These are phyloP conservation scores for Drosophila lacteicornis DNA, from an alignment of 1,140 invertebrate genomes.

Conservation along the genomic window DNA sequence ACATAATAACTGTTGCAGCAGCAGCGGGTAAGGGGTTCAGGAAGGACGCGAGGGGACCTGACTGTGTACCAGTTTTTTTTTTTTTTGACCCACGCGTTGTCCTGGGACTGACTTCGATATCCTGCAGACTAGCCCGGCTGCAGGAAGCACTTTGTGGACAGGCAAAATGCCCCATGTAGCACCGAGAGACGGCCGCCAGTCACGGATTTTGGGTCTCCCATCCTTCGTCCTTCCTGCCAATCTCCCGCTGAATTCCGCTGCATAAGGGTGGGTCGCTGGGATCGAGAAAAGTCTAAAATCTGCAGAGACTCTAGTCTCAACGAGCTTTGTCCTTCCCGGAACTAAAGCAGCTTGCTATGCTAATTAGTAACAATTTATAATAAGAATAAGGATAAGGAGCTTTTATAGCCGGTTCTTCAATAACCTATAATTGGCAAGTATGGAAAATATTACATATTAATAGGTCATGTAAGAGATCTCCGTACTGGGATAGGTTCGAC, in stretches of 20 bases:
- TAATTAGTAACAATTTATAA: background rate
- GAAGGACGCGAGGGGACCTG: conserved; percentile 35
- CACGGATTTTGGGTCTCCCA: conserved; percentile 37
- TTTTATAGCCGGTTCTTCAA: too few species aligned
- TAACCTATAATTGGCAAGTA: too few species aligned
- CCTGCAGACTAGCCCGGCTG: conserved; percentile 39
- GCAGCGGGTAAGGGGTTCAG: conserved; percentile 8
- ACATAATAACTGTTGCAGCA: conserved; percentile 60
- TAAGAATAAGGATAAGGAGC: too few species aligned
- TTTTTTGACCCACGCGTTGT: conserved; percentile 9
- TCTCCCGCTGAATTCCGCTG: background rate
- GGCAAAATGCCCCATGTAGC: conserved; percentile 21
- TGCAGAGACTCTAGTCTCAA: background rate
- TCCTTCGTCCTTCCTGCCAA: conserved; percentile 5
- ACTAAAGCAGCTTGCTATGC: background rate
- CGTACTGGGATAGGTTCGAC: too few species aligned
- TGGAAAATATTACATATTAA: too few species aligned
- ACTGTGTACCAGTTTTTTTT: conserved; percentile 23
- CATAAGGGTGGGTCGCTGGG: conserved; percentile 11
- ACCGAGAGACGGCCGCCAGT: conserved; percentile 11
- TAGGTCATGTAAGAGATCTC: too few species aligned
- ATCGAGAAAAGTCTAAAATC: background rate
- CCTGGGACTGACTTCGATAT: conserved; percentile 48
- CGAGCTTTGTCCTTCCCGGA: too few species aligned
- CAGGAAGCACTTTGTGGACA: conserved; percentile 57